Conservation (phyloP, 2,888 invertebrate species). For the Drosophila melanosoma region DNA sequence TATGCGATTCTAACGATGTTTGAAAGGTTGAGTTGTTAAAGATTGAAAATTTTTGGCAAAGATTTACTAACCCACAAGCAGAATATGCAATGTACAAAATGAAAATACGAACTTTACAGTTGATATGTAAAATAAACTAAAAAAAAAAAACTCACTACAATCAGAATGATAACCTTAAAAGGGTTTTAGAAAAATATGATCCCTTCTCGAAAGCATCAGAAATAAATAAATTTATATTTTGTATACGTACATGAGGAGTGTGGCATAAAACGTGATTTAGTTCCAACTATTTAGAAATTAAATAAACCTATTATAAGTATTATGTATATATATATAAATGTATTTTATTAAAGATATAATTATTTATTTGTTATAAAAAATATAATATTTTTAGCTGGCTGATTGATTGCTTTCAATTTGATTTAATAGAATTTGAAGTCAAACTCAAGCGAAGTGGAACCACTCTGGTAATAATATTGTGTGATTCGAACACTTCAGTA, state of each 20-base stretch:
- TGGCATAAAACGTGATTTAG: conserved; percentile 13
- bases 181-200: not conserved
- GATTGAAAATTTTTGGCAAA: conserved; percentile 44
- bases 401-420: not conserved
- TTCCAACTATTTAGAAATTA: conserved; percentile 16
- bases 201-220: not conserved
- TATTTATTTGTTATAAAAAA: not conserved
- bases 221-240: not conserved
- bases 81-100: conserved; percentile 26
- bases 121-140: not conserved
- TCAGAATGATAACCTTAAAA: not conserved
- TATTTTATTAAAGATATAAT: not conserved
- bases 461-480: conserved; percentile 37
- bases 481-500: conserved; percentile 49
- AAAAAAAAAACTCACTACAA: not conserved
- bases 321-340: not conserved
- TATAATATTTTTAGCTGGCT: not conserved
- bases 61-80: conserved; percentile 26
- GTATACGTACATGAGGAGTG: conserved; percentile 14
- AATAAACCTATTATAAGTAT: conserved; percentile 9
- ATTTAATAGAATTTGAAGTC: conserved; percentile 27
- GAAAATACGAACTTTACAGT: not conserved
- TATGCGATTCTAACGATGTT: conserved; percentile 40
- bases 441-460: conserved; percentile 19
- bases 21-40: conserved; percentile 35